Evolutionary conservation across 1,140 invertebrate species (phyloP).

Genomic region (Trachymyrmex cornetzi): DNA sequence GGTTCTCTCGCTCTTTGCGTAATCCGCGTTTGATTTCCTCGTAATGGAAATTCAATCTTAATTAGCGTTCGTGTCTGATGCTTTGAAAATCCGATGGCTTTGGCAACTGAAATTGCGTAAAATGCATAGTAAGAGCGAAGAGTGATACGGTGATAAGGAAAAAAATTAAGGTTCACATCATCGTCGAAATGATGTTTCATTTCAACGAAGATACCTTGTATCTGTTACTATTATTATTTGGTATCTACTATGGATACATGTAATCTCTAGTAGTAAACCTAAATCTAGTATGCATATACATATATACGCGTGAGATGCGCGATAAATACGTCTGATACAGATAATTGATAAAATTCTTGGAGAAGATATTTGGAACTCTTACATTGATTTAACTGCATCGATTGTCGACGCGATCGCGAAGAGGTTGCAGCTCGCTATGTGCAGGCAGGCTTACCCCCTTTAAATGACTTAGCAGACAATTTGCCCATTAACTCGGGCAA

Average conservation of each 20-base stretch:
- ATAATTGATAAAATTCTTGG: conserved; percentile 33
- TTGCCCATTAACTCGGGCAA: conserved; percentile 84
- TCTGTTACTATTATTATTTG: background rate
- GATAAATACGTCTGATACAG: conserved; percentile 23
- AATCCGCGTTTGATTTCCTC: conserved; percentile 48
- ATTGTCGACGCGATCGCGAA: conserved; percentile 76
- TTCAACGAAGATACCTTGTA: too few species aligned
- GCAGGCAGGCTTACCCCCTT: conserved; percentile 80
- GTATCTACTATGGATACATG: background rate
- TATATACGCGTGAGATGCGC: background rate
- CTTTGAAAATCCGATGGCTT: conserved; percentile 7
- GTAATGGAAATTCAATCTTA: conserved; percentile 33
- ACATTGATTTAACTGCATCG: conserved; percentile 75
- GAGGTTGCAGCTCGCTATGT: conserved; percentile 68
- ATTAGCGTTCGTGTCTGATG: conserved; percentile 1
- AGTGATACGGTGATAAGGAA: background rate
- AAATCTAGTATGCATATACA: background rate
- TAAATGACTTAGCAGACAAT: conserved; percentile 84
- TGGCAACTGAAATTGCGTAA: background rate
- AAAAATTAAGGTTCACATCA: background rate
- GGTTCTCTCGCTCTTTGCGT: conserved; percentile 16
- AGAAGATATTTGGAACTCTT: conserved; percentile 7
- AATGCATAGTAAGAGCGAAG: background rate
- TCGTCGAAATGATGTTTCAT: too few species aligned
- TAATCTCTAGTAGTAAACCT: background rate